Conservation (phyloP, 64 coral and sea anemone genomes). For the Platygyra sinensis region DNA sequence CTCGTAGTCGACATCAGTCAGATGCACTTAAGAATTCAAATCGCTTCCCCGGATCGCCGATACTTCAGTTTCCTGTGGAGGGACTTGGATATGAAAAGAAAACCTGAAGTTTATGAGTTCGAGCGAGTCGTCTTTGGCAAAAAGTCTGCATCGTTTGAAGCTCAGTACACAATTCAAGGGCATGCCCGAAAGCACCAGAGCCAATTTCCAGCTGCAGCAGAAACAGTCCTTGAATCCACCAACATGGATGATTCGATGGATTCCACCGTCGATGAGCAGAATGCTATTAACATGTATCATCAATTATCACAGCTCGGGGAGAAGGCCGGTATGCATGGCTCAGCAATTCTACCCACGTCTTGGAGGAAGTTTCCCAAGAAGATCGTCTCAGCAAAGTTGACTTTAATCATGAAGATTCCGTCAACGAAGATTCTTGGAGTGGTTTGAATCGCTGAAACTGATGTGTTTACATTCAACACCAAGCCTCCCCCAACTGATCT, state of each 20-base stretch:
- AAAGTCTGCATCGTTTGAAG: too few species aligned
- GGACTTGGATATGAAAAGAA: conserved; percentile 16
- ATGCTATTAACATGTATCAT: conserved; percentile 53
- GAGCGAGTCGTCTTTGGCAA: conserved; percentile 67
- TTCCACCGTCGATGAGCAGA: conserved; percentile 37
- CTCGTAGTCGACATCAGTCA: background rate
- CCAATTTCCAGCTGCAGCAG: too few species aligned
- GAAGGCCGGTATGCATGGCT: conserved; percentile 73
- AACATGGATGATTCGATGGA: too few species aligned
- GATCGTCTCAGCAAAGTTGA: conserved; percentile 56
- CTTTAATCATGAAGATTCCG: conserved; percentile 56
- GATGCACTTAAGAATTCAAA: conserved; percentile 33
- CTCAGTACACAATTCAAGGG: too few species aligned
- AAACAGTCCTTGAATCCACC: too few species aligned
- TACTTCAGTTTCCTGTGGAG: too few species aligned
- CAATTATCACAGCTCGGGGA: conserved; percentile 56
- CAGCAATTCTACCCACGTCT: conserved; percentile 61
- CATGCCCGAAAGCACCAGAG: too few species aligned
- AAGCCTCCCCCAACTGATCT: conserved; percentile 18
- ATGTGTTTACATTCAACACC: conserved; percentile 61
- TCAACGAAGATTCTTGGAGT: too few species aligned
- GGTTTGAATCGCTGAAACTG: too few species aligned
- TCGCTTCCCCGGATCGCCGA: background rate
- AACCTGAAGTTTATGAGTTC: conserved; percentile 64
- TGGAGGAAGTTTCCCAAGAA: conserved; percentile 57